phyloP scores from a whole-genome alignment of 2,113 vertebrate genomes.

The Phrynosoma blainvillii region DNA sequence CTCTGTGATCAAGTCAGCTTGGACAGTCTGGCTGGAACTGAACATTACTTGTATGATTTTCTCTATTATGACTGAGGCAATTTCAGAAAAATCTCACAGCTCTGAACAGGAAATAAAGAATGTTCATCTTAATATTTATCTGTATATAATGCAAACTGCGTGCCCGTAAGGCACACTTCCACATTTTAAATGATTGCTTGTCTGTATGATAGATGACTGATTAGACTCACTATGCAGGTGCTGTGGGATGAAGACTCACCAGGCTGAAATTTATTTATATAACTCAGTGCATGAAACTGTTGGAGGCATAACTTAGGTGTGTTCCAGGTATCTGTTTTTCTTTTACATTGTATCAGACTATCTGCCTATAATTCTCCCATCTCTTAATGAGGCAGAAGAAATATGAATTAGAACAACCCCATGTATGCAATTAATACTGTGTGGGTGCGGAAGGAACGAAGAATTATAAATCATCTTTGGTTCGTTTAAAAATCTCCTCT shows the following conservation, averaged over 20 bases:
- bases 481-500: slow-evolving; percentile 56
- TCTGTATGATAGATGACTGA: slow-evolving; percentile 65
- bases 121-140: slow-evolving; percentile 61
- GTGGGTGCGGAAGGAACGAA: slow-evolving; percentile 50
- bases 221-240: slow-evolving; percentile 43
- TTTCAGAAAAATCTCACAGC: slow-evolving; percentile 48
- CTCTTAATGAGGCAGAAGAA: slow-evolving; percentile 57
- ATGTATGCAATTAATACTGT: slow-evolving; percentile 63
- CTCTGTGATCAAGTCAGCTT: neutral
- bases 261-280: slow-evolving; percentile 73
- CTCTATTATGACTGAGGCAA: neutral
- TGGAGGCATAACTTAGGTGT: slow-evolving; percentile 70
- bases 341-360: slow-evolving; percentile 31
- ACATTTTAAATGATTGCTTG: slow-evolving; percentile 61
- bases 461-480: slow-evolving; percentile 47
- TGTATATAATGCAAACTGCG: slow-evolving; percentile 59
- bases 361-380: slow-evolving; percentile 48
- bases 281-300: slow-evolving; percentile 61
- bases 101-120: slow-evolving; percentile 49
- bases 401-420: slow-evolving; percentile 51
- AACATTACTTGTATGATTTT: neutral
- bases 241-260: slow-evolving; percentile 57
- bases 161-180: slow-evolving; percentile 20
- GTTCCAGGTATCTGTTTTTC: slow-evolving; percentile 51
- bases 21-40: neutral